Conservation (phyloP, 2,797 vertebrate genomes). For the Pampus argenteus region DNA sequence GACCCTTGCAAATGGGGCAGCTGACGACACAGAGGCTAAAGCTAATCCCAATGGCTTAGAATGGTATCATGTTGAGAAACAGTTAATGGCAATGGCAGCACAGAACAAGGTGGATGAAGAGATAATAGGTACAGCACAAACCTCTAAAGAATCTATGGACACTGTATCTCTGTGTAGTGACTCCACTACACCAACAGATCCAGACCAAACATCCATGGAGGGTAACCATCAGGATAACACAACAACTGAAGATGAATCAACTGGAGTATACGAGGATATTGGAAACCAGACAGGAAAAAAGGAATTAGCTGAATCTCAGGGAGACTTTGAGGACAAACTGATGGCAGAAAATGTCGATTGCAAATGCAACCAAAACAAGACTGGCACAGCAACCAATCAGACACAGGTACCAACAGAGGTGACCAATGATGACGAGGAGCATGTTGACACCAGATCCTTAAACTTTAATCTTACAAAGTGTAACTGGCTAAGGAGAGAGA, state of each 20-base stretch:
- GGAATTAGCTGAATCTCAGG: neutral
- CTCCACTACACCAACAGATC: constrained; percentile 2
- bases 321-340: neutral
- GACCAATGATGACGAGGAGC: constrained; percentile 23
- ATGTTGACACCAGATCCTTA: constrained; percentile 39
- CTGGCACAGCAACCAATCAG: constrained; percentile 1
- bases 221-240: neutral
- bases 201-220: constrained; percentile 44
- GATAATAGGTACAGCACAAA: constrained; percentile 19
- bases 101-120: constrained; percentile 52
- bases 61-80: constrained; percentile 61
- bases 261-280: constrained; percentile 23
- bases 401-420: constrained; percentile 7
- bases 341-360: neutral
- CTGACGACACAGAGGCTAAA: constrained; percentile 72
- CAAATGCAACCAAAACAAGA: constrained; percentile 16
- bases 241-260: constrained; percentile 19
- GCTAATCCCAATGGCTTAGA: constrained; percentile 76
- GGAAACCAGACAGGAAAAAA: neutral
- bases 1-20: constrained; percentile 57
- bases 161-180: constrained; percentile 5
- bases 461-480: constrained; percentile 46
- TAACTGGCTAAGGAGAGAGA: constrained; percentile 59
- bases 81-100: constrained; percentile 56
- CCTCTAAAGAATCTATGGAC: constrained; percentile 38